A percentile compares a stretch with the other conserved stretches of the same genome.
These are phyloP conservation scores for Hypomecis atomaria DNA, from an alignment of 2,888 invertebrate genomes.

Conservation along the genomic window DNA sequence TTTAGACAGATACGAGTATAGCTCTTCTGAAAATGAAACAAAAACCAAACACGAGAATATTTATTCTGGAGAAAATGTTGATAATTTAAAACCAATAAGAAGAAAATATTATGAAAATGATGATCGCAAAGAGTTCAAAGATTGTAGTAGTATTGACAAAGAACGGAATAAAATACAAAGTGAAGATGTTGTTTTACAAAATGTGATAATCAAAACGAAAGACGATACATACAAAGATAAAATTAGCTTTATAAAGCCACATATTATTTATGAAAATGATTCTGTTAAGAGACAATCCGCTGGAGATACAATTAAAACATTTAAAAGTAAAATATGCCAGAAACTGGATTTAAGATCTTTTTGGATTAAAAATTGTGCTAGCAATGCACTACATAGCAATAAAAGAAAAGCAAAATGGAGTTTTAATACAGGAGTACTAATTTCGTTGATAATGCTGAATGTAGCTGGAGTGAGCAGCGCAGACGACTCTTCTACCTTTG, in stretches of 20 bases:
- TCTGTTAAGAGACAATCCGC: neutral
- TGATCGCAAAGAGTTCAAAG: neutral
- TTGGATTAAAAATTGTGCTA: neutral
- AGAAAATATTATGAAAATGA: neutral
- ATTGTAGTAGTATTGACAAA: conserved; percentile 1
- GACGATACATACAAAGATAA: neutral
- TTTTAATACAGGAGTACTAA: conserved; percentile 56
- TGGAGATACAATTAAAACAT: neutral
- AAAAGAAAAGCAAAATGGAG: conserved; percentile 61
- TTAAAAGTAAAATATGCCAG: neutral
- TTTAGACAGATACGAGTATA: neutral
- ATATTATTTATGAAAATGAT: neutral
- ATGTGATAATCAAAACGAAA: neutral
- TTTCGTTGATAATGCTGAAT: conserved; percentile 70
- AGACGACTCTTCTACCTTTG: conserved; percentile 46
- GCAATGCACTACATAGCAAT: conserved; percentile 1
- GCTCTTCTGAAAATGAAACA: neutral
- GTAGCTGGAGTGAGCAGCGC: conserved; percentile 59
- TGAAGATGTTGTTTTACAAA: neutral
- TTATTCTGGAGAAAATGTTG: neutral
- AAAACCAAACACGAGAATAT: neutral
- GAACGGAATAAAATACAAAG: neutral
- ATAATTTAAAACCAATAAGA: neutral
- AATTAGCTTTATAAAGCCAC: neutral
- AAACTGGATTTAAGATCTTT: neutral